Evolutionary conservation across 2,113 vertebrate genomes (phyloP), one percentile per base, ranked within the genome.

Genomic region (Sterrhoptilus dennistouni): DNA sequence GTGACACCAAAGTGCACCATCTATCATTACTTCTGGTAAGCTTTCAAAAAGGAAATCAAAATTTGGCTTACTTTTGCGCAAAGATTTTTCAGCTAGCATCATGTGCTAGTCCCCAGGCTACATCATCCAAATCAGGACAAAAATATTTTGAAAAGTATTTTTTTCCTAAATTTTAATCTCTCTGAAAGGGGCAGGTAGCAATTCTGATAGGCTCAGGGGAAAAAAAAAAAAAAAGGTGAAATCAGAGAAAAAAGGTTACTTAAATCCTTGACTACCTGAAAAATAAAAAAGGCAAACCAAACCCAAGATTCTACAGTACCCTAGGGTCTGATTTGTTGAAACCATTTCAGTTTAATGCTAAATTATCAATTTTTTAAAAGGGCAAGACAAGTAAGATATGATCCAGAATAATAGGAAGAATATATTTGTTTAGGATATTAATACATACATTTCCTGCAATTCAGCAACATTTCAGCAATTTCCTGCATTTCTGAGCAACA

Each of bases 381-480:
- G 44, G 42, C 45, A 74, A 81, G 81, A 81, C 14, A 65, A 83
- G 29, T 86, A 88, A 81, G 50, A 70, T 90, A 88, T 35, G 35
- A 83, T 63, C 54, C 93, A 64, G 68, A 87, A 87, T 83, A 89
- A 77, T 38, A 70, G 38, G 38, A 89, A 83, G 52, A 88, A 83
- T 65, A 44, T 83, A 86, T 81, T 93, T 97, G 50, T 81, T 86
- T 92, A 78, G 56, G 50, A 86, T 90, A 93, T 77, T 89, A 83
- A 89, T 77, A 65, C 63, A 96, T 93, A 79, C 84, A 27, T 96
- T 96, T 92, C 93, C 92, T 54, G 80, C 85, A 64, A 94, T 91
- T 88, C 95, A 97, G 90, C 95, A 96, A 79, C 44, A 45, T 21
- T 45, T 45, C 44, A 45, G 45, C 45, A 45, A 45, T 45, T 21